phyloP scores from a whole-genome alignment of 2,797 vertebrate genomes.

The Enteromius thamalakanensis region DNA sequence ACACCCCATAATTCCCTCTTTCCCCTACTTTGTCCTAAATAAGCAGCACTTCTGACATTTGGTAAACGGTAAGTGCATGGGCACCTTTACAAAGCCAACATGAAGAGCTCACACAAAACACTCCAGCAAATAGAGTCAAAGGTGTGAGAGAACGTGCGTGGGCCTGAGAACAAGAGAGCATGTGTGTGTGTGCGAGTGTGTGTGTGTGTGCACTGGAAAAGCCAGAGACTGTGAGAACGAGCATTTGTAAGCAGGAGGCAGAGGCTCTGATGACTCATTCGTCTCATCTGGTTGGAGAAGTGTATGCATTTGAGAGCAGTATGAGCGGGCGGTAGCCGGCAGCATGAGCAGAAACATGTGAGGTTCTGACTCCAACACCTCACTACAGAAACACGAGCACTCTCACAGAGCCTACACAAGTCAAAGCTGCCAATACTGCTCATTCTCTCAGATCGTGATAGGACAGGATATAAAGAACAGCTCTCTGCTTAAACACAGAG shows the following conservation, averaged over 20 bases:
- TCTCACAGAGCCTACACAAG: slow-evolving; percentile 21
- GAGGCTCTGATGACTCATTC: slow-evolving; percentile 61
- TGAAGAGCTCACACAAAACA: slow-evolving; percentile 1
- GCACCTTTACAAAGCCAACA: slow-evolving; percentile 3
- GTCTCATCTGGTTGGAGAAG: slow-evolving; percentile 59
- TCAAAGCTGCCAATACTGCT: slow-evolving; percentile 43
- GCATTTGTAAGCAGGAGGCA: slow-evolving; percentile 55
- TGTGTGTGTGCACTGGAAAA: slow-evolving; percentile 34
- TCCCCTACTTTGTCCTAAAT: neutral
- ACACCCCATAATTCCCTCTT: neutral
- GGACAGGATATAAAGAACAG: slow-evolving; percentile 16
- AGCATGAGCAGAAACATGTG: slow-evolving; percentile 50
- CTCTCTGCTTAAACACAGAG: slow-evolving; percentile 32
- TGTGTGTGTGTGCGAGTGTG: slow-evolving; percentile 34
- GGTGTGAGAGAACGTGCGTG: slow-evolving; percentile 33
- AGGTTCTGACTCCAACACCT: slow-evolving; percentile 49
- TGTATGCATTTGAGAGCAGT: slow-evolving; percentile 11
- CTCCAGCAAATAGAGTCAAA: slow-evolving; percentile 13
- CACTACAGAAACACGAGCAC: slow-evolving; percentile 51
- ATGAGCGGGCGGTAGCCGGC: slow-evolving; percentile 16
- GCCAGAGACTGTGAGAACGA: slow-evolving; percentile 23
- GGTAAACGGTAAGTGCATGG: neutral
- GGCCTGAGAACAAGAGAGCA: slow-evolving; percentile 35
- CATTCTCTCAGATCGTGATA: slow-evolving; percentile 22
- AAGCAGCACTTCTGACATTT: neutral